Percentiles rank a stretch among this genome's conserved stretches.
Evolutionary conservation across 2,888 invertebrate genomes (phyloP).

Genomic region (Acrobasis consociella): DNA sequence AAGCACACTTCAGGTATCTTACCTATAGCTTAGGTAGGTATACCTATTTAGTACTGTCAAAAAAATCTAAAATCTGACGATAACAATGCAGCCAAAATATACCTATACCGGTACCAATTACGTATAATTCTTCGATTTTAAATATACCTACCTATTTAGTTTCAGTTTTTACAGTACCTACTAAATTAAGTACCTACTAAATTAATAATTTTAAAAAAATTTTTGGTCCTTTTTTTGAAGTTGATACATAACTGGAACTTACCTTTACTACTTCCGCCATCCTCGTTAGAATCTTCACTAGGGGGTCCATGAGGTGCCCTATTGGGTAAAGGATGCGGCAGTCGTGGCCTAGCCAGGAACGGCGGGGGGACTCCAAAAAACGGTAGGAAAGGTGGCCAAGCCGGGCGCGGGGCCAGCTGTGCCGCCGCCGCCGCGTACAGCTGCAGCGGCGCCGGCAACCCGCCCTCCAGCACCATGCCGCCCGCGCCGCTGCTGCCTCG

Average conservation of each 20-base stretch:
- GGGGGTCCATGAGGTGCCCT: constrained; percentile 77
- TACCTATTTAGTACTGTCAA: no score
- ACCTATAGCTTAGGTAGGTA: no score
- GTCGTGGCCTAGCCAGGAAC: constrained; percentile 74
- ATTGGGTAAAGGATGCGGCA: constrained; percentile 67
- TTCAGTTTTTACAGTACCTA: no score
- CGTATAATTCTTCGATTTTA: no score
- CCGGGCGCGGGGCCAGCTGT: constrained; percentile 79
- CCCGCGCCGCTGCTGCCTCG: constrained; percentile 47
- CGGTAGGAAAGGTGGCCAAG: constrained; percentile 84
- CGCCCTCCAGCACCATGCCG: constrained; percentile 86
- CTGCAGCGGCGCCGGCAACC: constrained; percentile 87
- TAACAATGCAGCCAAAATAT: no score
- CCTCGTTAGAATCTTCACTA: constrained; percentile 81
- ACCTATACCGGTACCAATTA: no score
- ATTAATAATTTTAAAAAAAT: no score
- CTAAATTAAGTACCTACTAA: no score
- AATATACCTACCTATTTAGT: background rate
- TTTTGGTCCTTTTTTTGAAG: background rate
- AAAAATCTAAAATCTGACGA: no score
- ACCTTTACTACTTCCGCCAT: constrained; percentile 79
- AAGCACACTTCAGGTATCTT: no score
- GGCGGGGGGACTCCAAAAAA: constrained; percentile 84
- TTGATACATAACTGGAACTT: constrained; percentile 29
- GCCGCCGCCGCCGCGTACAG: constrained; percentile 88